These are phyloP conservation scores for Sclerodermus sp. DNA, from an alignment of 2,888 invertebrate species.

Conservation along the genomic window DNA sequence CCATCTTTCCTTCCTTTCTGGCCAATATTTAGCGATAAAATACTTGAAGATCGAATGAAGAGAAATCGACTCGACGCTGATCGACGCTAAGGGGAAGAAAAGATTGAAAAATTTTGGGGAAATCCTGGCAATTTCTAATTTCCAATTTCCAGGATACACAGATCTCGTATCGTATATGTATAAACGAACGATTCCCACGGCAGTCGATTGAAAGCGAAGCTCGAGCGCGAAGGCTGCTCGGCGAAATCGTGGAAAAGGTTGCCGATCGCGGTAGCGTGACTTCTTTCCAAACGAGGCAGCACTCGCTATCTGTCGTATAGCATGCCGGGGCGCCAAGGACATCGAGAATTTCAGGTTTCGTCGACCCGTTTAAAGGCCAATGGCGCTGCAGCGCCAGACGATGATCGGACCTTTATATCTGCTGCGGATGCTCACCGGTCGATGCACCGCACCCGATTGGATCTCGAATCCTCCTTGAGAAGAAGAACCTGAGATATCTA, in stretches of 20 bases:
- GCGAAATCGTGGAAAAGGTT: slow-evolving; percentile 3
- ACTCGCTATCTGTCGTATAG: background rate
- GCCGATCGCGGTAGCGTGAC: slow-evolving; percentile 10
- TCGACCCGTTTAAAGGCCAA: slow-evolving; percentile 25
- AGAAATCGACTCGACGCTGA: no score
- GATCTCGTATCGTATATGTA: no score
- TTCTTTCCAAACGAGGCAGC: slow-evolving; percentile 10
- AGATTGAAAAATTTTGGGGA: no score
- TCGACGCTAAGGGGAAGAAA: no score
- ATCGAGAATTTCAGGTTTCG: slow-evolving; percentile 22
- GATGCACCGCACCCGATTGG: slow-evolving; percentile 21
- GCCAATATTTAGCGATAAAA: no score
- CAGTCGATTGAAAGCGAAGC: background rate
- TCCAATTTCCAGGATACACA: no score
- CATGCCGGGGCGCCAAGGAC: slow-evolving; percentile 15
- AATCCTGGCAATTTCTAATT: no score
- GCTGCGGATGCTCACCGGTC: slow-evolving; percentile 12
- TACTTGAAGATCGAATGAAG: no score
- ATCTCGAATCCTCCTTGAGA: no score
- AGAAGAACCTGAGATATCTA: no score
- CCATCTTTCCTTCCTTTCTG: no score
- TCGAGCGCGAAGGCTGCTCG: background rate
- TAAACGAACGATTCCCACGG: background rate
- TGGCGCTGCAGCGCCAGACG: slow-evolving; percentile 19
- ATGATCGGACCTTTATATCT: slow-evolving; percentile 7